phyloP scores from a whole-genome alignment of 2,888 invertebrate species.

The Eristalis tenax region DNA sequence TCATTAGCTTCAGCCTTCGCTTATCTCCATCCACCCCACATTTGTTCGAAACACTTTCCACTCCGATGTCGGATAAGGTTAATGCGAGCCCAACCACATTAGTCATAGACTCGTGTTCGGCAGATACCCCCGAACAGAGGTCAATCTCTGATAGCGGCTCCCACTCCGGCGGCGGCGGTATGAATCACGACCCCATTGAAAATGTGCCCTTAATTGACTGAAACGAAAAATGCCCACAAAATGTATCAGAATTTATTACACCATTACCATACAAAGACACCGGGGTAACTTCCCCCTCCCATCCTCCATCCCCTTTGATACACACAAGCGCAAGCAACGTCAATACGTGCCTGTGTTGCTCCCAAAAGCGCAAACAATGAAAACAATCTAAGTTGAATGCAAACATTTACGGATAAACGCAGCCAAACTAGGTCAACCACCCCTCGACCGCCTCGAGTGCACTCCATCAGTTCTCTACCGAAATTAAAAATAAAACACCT shows the following conservation, averaged over 20 bases:
- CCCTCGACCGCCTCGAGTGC: conserved; percentile 26
- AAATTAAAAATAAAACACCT: conserved; percentile 37
- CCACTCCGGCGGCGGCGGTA: neutral
- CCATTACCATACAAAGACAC: neutral
- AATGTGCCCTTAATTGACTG: neutral
- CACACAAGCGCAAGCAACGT: no score
- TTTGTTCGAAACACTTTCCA: neutral
- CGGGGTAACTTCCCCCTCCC: neutral
- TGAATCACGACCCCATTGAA: neutral
- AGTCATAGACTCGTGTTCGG: neutral
- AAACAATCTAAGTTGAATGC: conserved; percentile 45
- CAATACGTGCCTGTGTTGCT: neutral
- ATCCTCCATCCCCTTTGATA: neutral
- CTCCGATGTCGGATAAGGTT: neutral
- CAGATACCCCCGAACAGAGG: neutral
- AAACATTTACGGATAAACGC: conserved; percentile 45
- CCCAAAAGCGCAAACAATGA: conserved; percentile 16
- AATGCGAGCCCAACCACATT: neutral
- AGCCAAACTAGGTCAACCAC: conserved; percentile 54
- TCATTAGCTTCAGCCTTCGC: neutral
- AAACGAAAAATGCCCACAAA: neutral
- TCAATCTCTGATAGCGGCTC: neutral
- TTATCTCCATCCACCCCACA: neutral
- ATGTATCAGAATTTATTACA: neutral
- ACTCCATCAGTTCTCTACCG: neutral